These are phyloP conservation scores for Hippocampus zosterae DNA, from an alignment of 2,113 vertebrate genomes.

Conservation along the genomic window DNA sequence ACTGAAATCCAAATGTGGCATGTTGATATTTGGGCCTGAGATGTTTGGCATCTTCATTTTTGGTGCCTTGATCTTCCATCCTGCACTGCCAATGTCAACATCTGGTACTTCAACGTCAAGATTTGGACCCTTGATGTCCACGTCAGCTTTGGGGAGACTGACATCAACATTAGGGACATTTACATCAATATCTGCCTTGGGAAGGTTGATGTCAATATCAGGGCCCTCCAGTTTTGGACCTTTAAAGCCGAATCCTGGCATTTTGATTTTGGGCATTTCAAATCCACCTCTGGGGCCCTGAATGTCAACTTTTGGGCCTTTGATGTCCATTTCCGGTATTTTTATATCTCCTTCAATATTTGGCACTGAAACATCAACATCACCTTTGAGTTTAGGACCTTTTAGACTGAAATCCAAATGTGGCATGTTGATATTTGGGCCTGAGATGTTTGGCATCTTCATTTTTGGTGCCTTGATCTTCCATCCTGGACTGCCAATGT, in stretches of 20 bases:
- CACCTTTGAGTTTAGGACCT: constrained; percentile 5
- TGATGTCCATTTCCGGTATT: not conserved
- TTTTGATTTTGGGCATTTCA: constrained; percentile 21
- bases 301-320: not conserved
- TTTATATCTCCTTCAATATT: constrained; percentile 13
- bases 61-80: not conserved
- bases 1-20: constrained; percentile 14
- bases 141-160: not conserved
- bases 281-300: constrained; percentile 56
- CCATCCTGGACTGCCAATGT: constrained; percentile 5
- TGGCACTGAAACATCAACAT: constrained; percentile 57
- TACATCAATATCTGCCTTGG: not conserved
- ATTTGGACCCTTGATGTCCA: not conserved
- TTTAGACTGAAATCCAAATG: not conserved
- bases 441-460: constrained; percentile 50
- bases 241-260: not conserved
- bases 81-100: constrained; percentile 9
- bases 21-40: not conserved
- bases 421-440: not conserved
- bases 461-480: constrained; percentile 44
- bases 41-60: constrained; percentile 65
- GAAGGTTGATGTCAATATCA: not conserved
- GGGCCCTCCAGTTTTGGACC: not conserved
- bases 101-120: not conserved
- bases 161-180: not conserved